These are phyloP conservation scores for Drosophila persimilis DNA, from an alignment of 1,140 invertebrate genomes.

Conservation along the genomic window DNA sequence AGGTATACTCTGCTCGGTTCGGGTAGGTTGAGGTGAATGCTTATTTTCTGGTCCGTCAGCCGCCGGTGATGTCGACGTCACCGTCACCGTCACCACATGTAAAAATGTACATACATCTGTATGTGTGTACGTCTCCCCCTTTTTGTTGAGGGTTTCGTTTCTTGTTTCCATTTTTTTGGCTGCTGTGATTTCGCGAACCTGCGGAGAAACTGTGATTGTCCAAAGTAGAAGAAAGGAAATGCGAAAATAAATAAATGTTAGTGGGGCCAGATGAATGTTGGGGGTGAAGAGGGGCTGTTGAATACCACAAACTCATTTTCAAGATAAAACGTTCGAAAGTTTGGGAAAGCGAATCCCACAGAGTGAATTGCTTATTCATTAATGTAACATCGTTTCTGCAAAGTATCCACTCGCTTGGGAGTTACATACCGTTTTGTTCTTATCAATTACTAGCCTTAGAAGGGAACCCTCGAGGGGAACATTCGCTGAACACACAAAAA, in stretches of 20 bases:
- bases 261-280: neutral
- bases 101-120: conserved; percentile 48
- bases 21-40: conserved; percentile 55
- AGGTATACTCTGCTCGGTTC: no score
- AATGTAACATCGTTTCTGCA: no score
- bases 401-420: no score
- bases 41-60: conserved; percentile 80
- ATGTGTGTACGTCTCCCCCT: neutral
- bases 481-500: no score
- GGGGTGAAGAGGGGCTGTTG: conserved; percentile 22
- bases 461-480: no score
- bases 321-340: conserved; percentile 69
- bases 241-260: conserved; percentile 28
- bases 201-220: conserved; percentile 30
- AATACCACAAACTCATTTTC: conserved; percentile 52
- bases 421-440: no score
- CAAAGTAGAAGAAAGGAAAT: conserved; percentile 29
- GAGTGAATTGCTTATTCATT: conserved; percentile 2
- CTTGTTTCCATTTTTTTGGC: conserved; percentile 34
- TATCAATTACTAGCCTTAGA: no score
- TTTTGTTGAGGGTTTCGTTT: conserved; percentile 19
- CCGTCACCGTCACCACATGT: conserved; percentile 72
- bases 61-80: conserved; percentile 64
- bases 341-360: conserved; percentile 16
- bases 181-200: conserved; percentile 72